A percentile compares a stretch with the other conserved stretches of the same genome.
Conservation (phyloP, 2,113 vertebrate species). For the Anarhynchus alexandrinus region DNA sequence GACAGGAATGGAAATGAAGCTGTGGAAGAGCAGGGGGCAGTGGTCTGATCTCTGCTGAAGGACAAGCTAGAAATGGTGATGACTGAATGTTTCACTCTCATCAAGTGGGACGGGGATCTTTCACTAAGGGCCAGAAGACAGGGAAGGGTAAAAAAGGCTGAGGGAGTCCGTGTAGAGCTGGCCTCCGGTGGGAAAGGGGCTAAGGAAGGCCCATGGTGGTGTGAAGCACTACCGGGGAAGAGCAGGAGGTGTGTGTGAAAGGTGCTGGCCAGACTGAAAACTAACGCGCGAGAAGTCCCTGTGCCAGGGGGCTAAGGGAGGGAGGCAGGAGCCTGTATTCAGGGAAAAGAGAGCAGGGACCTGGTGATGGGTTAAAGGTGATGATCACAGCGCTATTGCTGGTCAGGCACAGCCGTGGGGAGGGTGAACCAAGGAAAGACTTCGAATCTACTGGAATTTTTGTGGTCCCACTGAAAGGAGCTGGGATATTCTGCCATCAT, state of each 20-base stretch:
- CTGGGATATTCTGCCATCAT: neutral
- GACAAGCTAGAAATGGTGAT: neutral
- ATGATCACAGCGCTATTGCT: neutral
- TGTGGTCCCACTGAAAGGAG: neutral
- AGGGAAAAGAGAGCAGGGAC: neutral
- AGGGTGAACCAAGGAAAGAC: neutral
- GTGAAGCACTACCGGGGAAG: fast-evolving
- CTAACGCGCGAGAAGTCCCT: fast-evolving
- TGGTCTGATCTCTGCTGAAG: neutral
- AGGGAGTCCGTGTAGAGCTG: neutral
- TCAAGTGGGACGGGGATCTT: neutral
- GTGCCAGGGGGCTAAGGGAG: neutral
- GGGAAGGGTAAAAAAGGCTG: neutral
- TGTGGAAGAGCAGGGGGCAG: neutral
- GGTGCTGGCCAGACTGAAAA: neutral
- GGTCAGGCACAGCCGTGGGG: fast-evolving
- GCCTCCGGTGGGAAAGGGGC: neutral
- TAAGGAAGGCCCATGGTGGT: neutral
- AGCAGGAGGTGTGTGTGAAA: fast-evolving
- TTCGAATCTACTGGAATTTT: neutral
- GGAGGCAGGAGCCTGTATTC: neutral
- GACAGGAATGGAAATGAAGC: neutral
- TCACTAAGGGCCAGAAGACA: neutral
- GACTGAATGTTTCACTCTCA: neutral
- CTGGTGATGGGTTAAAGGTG: neutral